phyloP scores from a whole-genome alignment of 2,113 vertebrate species.

The Bujurquina vittata region DNA sequence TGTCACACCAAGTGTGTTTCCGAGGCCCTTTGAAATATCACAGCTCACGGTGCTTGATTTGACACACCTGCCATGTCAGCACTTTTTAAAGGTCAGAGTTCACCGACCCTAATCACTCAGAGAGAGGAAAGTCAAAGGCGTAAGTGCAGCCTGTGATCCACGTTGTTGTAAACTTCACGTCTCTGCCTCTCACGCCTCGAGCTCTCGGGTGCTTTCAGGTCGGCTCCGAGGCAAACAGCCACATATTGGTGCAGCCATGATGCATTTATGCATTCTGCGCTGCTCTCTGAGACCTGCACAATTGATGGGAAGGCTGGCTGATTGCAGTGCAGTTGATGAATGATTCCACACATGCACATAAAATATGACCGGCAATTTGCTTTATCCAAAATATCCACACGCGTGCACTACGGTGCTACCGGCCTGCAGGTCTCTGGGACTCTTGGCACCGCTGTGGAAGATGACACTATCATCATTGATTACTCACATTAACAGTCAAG shows the following conservation, averaged over 20 bases:
- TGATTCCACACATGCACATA: constrained; percentile 62
- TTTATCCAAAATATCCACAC: constrained; percentile 22
- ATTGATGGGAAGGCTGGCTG: constrained; percentile 53
- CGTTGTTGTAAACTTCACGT: background rate
- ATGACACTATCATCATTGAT: background rate
- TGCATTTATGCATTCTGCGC: constrained; percentile 41
- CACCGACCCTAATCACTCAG: background rate
- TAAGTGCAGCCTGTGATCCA: background rate
- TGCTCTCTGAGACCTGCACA: constrained; percentile 34
- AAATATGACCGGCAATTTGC: constrained; percentile 54
- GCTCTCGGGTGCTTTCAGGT: constrained; percentile 1
- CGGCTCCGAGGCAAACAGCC: constrained; percentile 22
- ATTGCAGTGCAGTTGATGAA: constrained; percentile 64
- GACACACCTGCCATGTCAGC: background rate
- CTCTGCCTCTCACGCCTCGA: background rate
- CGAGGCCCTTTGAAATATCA: background rate
- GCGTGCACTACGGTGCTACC: background rate
- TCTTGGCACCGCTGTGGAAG: background rate
- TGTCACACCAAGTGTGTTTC: background rate
- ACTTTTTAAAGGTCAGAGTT: background rate
- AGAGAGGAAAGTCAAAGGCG: background rate
- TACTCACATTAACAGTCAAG: background rate
- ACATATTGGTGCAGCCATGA: constrained; percentile 7
- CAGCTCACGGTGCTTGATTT: background rate
- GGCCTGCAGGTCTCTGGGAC: background rate